These are phyloP conservation scores for Aurelia sp. DNA, from an alignment of 30 jellyfish, hydroid and myxozoan species.

Conservation along the genomic window DNA sequence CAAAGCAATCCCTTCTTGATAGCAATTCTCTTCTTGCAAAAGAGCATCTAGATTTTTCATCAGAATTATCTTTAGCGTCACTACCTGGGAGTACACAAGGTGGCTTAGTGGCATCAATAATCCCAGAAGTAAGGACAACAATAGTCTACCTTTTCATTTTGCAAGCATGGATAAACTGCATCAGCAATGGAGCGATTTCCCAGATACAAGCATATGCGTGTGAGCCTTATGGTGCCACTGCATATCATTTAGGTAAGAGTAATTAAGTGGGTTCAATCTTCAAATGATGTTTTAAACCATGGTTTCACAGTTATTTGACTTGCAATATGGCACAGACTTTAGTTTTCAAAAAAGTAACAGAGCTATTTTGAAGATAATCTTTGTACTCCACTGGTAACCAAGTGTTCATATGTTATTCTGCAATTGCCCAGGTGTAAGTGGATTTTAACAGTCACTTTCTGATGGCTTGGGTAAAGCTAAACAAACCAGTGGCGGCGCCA, in stretches of 20 bases:
- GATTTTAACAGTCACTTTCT: no score
- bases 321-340: no score
- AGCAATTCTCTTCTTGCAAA: conserved; percentile 12
- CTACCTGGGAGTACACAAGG: conserved; percentile 16
- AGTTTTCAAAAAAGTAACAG: no score
- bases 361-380: no score
- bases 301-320: no score
- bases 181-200: conserved; percentile 94
- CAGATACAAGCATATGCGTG: conserved; percentile 83
- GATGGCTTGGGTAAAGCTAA: no score
- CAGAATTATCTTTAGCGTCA: conserved; percentile 28
- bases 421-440: no score
- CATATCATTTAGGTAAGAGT: conserved; percentile 90
- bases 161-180: conserved; percentile 90
- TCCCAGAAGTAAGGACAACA: background rate
- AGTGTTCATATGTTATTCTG: no score
- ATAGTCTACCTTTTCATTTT: conserved; percentile 32
- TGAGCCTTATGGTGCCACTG: conserved; percentile 91
- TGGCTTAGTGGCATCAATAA: background rate
- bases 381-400: no score
- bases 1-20: conserved; percentile 28
- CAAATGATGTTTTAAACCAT: no score
- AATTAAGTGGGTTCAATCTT: no score
- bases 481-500: no score
- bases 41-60: conserved; percentile 5